Base-by-base conservation (phyloP, 2,888 invertebrate species). In the Timema podura region DNA sequence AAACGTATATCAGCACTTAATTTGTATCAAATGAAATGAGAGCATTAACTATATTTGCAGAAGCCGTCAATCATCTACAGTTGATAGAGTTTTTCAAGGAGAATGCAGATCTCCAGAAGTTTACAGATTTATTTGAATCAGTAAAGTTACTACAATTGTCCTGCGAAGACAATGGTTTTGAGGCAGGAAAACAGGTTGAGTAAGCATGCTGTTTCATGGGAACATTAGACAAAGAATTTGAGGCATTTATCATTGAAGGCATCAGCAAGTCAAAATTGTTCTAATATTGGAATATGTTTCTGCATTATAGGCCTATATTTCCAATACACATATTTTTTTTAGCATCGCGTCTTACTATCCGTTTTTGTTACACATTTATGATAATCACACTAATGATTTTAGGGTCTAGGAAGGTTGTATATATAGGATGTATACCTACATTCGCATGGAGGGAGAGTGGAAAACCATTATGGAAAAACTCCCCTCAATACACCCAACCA, bases 71-170 rank as follows among this genome's bases (percentile, higher is more conserved):
- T 54, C 54, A 2, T 54, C 54, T 54, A 8, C 54, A 54, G 54
- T 15, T 54, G 54, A 54, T 54, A 54, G 54, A 8, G 16, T 54
- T 54, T 11, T 54, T 54, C n/a, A 54, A 54, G 54, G 15, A 54
- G 54, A n/a, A 54, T 54, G 54, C 54, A 54, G 8, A 10, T 8
- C 16, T 54, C 6, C 13, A 13, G 54, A 13, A 54, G 54, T 54
- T 54, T 54, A 5, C 54, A 7, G 54, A 54, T 54, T 5, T 54
- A 8, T 54, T 54, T 54, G 54, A 54, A 54, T 5, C 54, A 54
- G 54, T 54, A 11, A 54, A 54, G 54, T 54, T 54, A 54, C 54
- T 54, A 16, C 54, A 54, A 13, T 54, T 54, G 54, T 54, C n/a
- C 54, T 54, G 6, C 54, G 16, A 54, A 54, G 54, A 54, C 13